Evolutionary conservation across 2,113 vertebrate species (phyloP), one percentile per base, ranked within the genome.

Genomic region (Ascaphus truei): DNA sequence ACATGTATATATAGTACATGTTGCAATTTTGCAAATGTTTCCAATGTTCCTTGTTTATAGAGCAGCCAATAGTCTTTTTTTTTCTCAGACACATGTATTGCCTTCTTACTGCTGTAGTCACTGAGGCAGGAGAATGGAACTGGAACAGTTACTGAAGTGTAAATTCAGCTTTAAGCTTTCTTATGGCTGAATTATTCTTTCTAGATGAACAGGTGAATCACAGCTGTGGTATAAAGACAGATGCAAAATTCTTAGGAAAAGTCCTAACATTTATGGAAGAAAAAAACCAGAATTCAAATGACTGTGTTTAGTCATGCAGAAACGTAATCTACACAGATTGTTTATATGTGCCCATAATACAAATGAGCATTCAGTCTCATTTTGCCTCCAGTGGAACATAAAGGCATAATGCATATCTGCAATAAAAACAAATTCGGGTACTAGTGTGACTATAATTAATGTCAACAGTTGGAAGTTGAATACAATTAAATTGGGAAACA

Each of bases 81-180:
- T 29, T 55, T 61, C 37, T 61, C 47, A 71, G 48, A 52, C 33
- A 61, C 67, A 61, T 71, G 61, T 33, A 61, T 61, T 41, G 57
- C 47, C 47, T 39, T 61, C 47, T 71, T 33, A 59, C 67, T 71
- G 45, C 57, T 71, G 45, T 12, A 61, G 67, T 61, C 57, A 61
- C 34, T 52, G 45, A 71, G 47, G 57, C 67, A 71, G 25, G 55
- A 50, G 67, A 71, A 71, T 61, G 57, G 45, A 20, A 52, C 67
- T 71, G 55, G 56, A 71, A 61, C 56, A 61, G 57, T 61, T 71
- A 61, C 45, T 71, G 67, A 61, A 61, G 67, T 71, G 67, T 71
- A 61, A 71, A 71, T 71, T 71, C 57, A 71, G 67, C 67, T 71
- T 71, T 61, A 71, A 52, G 67, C 67, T 61, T 71, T 71, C 56